Evolutionary conservation across 2,113 vertebrate genomes (phyloP).

Genomic region (Ascaphus truei): DNA sequence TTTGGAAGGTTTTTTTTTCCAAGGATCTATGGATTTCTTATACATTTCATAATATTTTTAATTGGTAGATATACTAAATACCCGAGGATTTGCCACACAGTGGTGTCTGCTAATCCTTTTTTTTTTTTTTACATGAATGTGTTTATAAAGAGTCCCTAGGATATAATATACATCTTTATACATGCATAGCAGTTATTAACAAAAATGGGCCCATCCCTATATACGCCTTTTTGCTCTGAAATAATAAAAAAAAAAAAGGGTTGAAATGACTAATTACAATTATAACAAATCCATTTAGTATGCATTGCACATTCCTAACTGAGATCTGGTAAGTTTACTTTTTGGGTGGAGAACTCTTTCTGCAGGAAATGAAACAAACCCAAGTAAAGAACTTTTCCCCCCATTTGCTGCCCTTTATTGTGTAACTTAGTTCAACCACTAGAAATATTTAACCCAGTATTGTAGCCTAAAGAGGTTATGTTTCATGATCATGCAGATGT

Average conservation of each 20-base stretch:
- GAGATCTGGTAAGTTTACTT: conserved; percentile 52
- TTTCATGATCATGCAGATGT: conserved; percentile 56
- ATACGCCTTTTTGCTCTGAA: background rate
- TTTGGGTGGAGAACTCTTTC: conserved; percentile 57
- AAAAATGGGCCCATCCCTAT: background rate
- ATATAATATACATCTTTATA: background rate
- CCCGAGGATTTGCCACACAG: background rate
- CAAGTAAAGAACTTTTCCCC: conserved; percentile 45
- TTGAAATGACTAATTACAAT: conserved; percentile 19
- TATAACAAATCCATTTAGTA: conserved; percentile 9
- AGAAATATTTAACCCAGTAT: conserved; percentile 50
- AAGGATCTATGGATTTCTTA: too few species aligned
- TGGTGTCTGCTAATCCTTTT: background rate
- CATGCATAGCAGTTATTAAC: background rate
- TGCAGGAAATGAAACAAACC: conserved; percentile 56
- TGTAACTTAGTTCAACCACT: conserved; percentile 50
- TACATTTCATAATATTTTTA: too few species aligned
- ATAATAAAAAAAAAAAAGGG: background rate
- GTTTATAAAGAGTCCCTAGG: background rate
- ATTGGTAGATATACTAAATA: too few species aligned
- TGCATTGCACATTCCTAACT: conserved; percentile 18
- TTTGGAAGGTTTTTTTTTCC: too few species aligned
- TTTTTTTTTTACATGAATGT: conserved; percentile 16
- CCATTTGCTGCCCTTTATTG: conserved; percentile 44
- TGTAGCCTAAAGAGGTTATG: conserved; percentile 49